Evolutionary conservation across 2,113 vertebrate genomes (phyloP), one percentile per base, ranked within the genome.

Genomic region (Hippopotamus amphibius): DNA sequence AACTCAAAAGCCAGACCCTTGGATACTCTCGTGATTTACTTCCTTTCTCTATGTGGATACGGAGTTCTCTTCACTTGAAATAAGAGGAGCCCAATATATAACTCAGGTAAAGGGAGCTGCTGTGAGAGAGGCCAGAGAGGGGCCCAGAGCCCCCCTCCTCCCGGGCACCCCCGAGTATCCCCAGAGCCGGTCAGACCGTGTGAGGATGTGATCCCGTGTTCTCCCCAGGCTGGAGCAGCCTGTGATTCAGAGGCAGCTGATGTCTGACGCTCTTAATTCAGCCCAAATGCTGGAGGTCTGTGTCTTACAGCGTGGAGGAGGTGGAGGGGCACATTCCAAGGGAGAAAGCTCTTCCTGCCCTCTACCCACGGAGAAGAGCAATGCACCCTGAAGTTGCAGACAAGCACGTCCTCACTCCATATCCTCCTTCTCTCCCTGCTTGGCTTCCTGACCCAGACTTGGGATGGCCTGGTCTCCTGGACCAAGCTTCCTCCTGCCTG

Each of bases 211-310:
- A 86, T 92, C 68, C 65, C 76, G 1, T 28, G 0, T 68, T 72
- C 63, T 84, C 46, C 66, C 81, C 50, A 0, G 7, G 87, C 93
- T 92, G 6, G 0, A 72, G 80, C 33, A 80, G 86, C 92, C 92
- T 0, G 4, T 98, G 97, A 98, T 97, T 97, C 97, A 98, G 95
- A 97, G 94, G 95, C 97, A 96, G 97, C 97, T 98, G 97, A 98
- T 0, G 69, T 97, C 97, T 97, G 97, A 95, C 2, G 46, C 63
- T 88, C 93, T 79, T 98, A 98, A 97, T 97, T 97, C 97, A 95
- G 94, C 92, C 95, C 97, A 97, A 96, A 97, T 97, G 97, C 93
- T 96, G 80, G 76, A 96, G 90, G 90, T 96, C 96, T 95, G 80
- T 50, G 92, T 93, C 94, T 71, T 71, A 93, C 7, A 5, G 84